phyloP scores from a whole-genome alignment of 2,888 invertebrate genomes.

The Rhaphigaster nebulosa region DNA sequence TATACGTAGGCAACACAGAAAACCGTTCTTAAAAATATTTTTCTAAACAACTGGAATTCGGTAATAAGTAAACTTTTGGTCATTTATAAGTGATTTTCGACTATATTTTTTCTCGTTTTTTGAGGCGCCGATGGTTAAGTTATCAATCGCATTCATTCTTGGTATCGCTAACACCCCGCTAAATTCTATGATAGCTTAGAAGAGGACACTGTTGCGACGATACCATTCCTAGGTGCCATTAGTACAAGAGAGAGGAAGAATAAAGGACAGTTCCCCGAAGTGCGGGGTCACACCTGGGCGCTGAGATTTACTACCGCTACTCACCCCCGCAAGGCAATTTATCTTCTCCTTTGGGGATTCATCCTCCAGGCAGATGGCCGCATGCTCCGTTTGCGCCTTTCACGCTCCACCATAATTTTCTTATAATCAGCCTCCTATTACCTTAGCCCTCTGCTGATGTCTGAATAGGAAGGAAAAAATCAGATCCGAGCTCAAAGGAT shows the following conservation, averaged over 20 bases:
- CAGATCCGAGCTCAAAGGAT: background rate
- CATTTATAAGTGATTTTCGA: too few species aligned
- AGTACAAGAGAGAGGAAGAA: background rate
- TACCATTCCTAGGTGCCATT: background rate
- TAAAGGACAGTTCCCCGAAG: slow-evolving; percentile 11
- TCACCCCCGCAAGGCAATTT: slow-evolving; percentile 32
- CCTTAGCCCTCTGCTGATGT: background rate
- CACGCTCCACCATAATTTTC: background rate
- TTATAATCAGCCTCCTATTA: slow-evolving; percentile 19
- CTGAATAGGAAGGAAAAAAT: slow-evolving; percentile 6
- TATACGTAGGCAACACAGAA: too few species aligned
- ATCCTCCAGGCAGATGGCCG: background rate
- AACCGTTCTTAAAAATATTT: too few species aligned
- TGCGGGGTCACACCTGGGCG: background rate
- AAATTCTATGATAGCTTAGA: background rate
- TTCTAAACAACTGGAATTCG: too few species aligned
- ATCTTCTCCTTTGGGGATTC: background rate
- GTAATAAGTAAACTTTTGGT: too few species aligned
- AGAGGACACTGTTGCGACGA: background rate
- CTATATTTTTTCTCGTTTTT: background rate
- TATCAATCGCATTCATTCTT: background rate
- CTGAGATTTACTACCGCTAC: background rate
- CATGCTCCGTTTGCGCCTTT: slow-evolving; percentile 5
- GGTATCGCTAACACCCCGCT: background rate
- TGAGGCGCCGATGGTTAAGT: background rate